A percentile compares a stretch with the other conserved stretches of the same genome.
These are phyloP conservation scores for Willisornis vidua DNA, from an alignment of 2,113 vertebrate species.

Conservation along the genomic window DNA sequence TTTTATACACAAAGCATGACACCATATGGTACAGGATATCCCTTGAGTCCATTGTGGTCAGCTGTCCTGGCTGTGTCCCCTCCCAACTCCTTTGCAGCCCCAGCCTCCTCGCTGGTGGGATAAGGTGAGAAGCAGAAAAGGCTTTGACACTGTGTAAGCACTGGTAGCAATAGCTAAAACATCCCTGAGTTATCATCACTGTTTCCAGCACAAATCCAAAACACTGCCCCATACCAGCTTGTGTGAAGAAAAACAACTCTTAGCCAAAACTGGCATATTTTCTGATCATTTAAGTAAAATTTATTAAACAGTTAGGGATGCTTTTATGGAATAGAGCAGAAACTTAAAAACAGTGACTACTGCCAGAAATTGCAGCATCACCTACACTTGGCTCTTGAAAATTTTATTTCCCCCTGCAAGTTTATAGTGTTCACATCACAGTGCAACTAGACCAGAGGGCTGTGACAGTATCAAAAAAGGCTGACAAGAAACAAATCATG, in stretches of 20 bases:
- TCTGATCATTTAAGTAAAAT: not conserved
- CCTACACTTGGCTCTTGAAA: not conserved
- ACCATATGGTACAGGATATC: not conserved
- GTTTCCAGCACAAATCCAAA: not conserved
- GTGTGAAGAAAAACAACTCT: not conserved
- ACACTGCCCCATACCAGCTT: not conserved
- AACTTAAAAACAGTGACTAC: not conserved
- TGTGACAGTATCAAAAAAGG: not conserved
- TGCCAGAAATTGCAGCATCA: not conserved
- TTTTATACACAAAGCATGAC: not conserved
- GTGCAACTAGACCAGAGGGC: not conserved
- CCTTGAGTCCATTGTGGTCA: not conserved
- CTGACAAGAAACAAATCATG: not conserved
- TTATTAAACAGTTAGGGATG: not conserved
- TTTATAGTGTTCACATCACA: not conserved
- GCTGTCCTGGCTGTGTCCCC: not conserved
- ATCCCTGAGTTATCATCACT: not conserved
- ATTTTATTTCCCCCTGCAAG: not conserved
- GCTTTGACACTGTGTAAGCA: not conserved
- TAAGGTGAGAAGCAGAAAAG: not conserved
- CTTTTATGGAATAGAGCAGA: not conserved
- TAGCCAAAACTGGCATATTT: not conserved
- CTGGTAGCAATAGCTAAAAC: not conserved
- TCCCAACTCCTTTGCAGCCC: not conserved
- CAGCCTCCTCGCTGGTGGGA: not conserved